phyloP scores from a whole-genome alignment of 2,797 vertebrate species.

The Orestias chungarensis region DNA sequence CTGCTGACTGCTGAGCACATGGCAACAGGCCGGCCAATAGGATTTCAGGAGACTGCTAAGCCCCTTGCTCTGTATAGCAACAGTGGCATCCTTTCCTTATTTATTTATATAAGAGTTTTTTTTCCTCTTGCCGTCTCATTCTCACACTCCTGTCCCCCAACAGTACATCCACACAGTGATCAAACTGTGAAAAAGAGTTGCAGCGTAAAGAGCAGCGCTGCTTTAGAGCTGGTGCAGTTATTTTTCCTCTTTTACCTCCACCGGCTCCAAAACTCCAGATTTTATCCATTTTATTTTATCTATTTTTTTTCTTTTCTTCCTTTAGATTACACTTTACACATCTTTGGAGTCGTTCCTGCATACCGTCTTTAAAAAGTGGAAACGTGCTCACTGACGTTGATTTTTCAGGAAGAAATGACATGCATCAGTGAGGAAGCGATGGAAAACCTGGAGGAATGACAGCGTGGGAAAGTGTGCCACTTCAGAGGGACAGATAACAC shows the following conservation, averaged over 20 bases:
- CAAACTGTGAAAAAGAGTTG: constrained; percentile 75
- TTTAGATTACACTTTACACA: constrained; percentile 13
- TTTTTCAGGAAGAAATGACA: constrained; percentile 39
- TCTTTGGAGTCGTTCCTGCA: constrained; percentile 26
- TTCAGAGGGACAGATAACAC: constrained; percentile 51
- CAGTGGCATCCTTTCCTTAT: constrained; percentile 79
- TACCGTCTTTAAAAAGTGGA: constrained; percentile 35
- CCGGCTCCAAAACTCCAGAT: constrained; percentile 29
- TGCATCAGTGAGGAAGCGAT: constrained; percentile 33
- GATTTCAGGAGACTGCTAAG: constrained; percentile 75
- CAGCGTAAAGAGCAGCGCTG: constrained; percentile 43
- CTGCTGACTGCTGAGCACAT: constrained; percentile 78
- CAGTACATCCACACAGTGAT: constrained; percentile 60
- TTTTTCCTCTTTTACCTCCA: constrained; percentile 31
- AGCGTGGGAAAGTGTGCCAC: constrained; percentile 58
- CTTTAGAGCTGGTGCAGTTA: constrained; percentile 24
- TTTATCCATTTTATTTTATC: too few relatives aligned
- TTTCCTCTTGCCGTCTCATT: constrained; percentile 67
- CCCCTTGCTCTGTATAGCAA: constrained; percentile 79
- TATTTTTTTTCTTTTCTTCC: constrained; percentile 12
- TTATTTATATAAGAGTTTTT: constrained; percentile 76
- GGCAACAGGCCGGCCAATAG: constrained; percentile 76
- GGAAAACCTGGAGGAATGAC: constrained; percentile 53
- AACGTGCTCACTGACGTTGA: constrained; percentile 27
- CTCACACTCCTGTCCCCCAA: constrained; percentile 66